phyloP scores from a whole-genome alignment of 2,113 vertebrate species.

The Casuarius casuarius region DNA sequence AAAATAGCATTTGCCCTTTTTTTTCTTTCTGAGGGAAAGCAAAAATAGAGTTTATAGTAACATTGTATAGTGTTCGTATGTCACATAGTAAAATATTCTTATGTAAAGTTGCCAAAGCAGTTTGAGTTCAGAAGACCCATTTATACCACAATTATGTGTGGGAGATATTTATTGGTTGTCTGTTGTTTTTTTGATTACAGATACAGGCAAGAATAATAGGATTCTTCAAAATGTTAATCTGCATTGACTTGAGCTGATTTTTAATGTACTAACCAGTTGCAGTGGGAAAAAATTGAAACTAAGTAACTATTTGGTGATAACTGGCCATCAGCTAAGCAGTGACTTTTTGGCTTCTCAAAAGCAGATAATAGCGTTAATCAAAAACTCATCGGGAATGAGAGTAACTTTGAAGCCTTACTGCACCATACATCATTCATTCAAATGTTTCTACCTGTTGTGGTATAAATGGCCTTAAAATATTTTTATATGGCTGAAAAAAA shows the following conservation, averaged over 20 bases:
- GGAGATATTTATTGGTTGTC: constrained; percentile 53
- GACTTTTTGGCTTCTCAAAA: constrained; percentile 30
- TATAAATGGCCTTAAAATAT: constrained; percentile 79
- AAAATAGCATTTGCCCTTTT: constrained; percentile 58
- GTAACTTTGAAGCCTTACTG: constrained; percentile 45
- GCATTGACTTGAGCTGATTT: constrained; percentile 18
- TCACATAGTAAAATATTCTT: constrained; percentile 72
- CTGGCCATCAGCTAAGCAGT: background rate
- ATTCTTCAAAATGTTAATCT: background rate
- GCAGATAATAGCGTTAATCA: background rate
- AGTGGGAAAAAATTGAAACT: background rate
- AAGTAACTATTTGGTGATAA: background rate
- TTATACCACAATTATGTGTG: constrained; percentile 71
- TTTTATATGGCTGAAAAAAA: constrained; percentile 77
- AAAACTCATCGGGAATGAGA: constrained; percentile 27
- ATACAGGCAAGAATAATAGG: constrained; percentile 11
- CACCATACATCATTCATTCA: constrained; percentile 16
- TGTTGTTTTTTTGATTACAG: constrained; percentile 36
- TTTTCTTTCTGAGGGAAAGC: constrained; percentile 45
- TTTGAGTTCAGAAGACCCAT: constrained; percentile 67
- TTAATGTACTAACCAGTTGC: background rate
- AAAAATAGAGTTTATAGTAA: constrained; percentile 49
- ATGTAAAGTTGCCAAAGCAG: constrained; percentile 76
- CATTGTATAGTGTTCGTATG: constrained; percentile 47
- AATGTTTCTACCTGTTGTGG: constrained; percentile 70